Conservation (phyloP, 2,113 vertebrate species). For the Galbula dea region DNA sequence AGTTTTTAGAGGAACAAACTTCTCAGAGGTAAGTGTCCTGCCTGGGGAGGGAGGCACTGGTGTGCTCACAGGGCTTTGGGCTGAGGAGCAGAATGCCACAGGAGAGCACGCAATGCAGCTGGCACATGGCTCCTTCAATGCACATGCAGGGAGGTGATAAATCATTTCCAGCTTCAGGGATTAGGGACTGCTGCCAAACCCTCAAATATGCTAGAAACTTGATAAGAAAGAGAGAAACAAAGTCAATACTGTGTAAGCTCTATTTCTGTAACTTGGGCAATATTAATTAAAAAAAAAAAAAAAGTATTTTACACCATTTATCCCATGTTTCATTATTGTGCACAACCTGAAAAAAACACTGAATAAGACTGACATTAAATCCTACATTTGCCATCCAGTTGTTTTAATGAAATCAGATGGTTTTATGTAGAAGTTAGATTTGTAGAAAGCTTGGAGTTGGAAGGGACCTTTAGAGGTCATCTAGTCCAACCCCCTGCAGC, state of each 20-base stretch:
- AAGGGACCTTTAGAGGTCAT: too few species aligned
- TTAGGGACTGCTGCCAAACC: constrained; percentile 53
- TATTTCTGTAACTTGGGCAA: not conserved
- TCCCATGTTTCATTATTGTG: not conserved
- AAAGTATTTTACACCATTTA: not conserved
- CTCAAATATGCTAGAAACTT: constrained; percentile 51
- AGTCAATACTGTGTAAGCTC: not conserved
- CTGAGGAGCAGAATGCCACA: not conserved
- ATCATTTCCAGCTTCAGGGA: constrained; percentile 41
- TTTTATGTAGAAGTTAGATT: not conserved
- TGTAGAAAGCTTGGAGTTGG: too few species aligned
- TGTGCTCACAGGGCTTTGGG: not conserved
- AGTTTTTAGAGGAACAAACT: not conserved
- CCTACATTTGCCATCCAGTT: not conserved
- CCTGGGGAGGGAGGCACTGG: not conserved
- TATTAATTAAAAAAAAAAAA: not conserved
- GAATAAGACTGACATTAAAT: not conserved
- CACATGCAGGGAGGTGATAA: not conserved
- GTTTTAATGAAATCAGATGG: not conserved
- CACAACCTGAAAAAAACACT: not conserved
- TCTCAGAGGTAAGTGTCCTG: not conserved
- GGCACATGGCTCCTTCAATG: not conserved
- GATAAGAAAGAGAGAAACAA: constrained; percentile 56
- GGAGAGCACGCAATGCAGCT: not conserved
- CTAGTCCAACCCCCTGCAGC: too few species aligned